Evolutionary conservation across 2,113 vertebrate species (phyloP).

Genomic region (Plotosus lineatus): DNA sequence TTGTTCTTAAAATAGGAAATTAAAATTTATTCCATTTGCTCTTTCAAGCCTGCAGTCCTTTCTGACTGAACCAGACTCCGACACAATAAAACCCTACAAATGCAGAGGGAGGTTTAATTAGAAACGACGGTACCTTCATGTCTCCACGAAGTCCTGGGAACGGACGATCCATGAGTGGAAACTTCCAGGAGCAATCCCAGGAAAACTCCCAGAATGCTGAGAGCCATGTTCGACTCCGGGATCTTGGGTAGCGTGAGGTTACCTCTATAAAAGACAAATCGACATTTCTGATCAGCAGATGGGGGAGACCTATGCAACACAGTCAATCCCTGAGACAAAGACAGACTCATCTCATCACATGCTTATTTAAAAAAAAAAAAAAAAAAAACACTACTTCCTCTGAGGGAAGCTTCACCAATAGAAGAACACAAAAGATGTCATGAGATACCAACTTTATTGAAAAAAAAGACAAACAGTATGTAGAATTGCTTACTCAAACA

Average conservation of each 20-base stretch:
- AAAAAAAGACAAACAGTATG: not conserved
- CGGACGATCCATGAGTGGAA: conserved; percentile 80
- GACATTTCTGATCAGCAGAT: conserved; percentile 16
- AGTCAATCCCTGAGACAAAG: not conserved
- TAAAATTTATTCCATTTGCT: not conserved
- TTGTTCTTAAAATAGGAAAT: not conserved
- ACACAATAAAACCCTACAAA: not conserved
- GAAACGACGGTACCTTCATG: conserved; percentile 76
- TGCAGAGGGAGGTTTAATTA: not conserved
- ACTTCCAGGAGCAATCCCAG: conserved; percentile 77
- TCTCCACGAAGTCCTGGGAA: conserved; percentile 88
- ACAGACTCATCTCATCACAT: not conserved
- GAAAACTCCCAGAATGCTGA: conserved; percentile 69
- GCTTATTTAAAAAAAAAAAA: not conserved
- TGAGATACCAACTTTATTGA: too few relatives aligned
- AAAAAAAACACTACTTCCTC: conserved; percentile 3
- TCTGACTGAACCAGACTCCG: not conserved
- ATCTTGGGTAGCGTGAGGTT: conserved; percentile 75
- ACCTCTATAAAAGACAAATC: conserved; percentile 65
- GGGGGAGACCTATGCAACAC: not conserved
- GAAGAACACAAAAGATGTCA: not conserved
- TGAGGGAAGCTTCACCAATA: not conserved
- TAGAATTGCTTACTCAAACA: not conserved
- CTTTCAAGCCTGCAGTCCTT: not conserved
- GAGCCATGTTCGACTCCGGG: conserved; percentile 76